Conservation (phyloP, 2,888 invertebrate species). For the Tyria jacobaeae region DNA sequence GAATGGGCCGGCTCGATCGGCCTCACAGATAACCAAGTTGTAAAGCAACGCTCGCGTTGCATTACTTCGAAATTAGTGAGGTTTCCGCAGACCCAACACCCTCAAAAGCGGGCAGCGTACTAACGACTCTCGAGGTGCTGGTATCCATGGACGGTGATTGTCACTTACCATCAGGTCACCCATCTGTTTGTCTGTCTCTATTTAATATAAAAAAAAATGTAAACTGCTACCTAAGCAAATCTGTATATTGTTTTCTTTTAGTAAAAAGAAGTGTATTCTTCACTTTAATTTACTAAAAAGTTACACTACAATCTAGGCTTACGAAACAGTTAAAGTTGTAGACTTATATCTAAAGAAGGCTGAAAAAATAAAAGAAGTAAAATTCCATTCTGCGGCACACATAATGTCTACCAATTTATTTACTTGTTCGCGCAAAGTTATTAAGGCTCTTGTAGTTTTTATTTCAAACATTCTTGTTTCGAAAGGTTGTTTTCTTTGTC, state of each 20-base stretch:
- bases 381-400: constrained; percentile 5
- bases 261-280: not conserved
- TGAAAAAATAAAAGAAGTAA: constrained; percentile 6
- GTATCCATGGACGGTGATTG: too few relatives aligned
- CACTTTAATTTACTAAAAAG: constrained; percentile 7
- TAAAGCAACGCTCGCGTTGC: too few relatives aligned
- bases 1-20: too few relatives aligned
- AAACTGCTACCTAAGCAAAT: not conserved
- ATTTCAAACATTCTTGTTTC: not conserved
- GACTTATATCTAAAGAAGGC: not conserved
- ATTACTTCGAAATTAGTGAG: too few relatives aligned
- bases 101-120: too few relatives aligned
- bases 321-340: not conserved
- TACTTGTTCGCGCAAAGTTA: constrained; percentile 15
- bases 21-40: too few relatives aligned
- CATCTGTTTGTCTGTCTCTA: too few relatives aligned
- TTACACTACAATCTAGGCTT: constrained; percentile 6
- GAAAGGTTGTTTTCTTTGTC: not conserved
- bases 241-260: not conserved
- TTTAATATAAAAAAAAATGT: too few relatives aligned
- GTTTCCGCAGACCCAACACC: too few relatives aligned
- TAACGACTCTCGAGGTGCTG: not conserved
- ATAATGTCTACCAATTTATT: constrained; percentile 15
- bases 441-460: constrained; percentile 1
- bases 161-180: too few relatives aligned